Conservation (phyloP, 2,888 invertebrate species). For the Hyppa rectilinea region DNA sequence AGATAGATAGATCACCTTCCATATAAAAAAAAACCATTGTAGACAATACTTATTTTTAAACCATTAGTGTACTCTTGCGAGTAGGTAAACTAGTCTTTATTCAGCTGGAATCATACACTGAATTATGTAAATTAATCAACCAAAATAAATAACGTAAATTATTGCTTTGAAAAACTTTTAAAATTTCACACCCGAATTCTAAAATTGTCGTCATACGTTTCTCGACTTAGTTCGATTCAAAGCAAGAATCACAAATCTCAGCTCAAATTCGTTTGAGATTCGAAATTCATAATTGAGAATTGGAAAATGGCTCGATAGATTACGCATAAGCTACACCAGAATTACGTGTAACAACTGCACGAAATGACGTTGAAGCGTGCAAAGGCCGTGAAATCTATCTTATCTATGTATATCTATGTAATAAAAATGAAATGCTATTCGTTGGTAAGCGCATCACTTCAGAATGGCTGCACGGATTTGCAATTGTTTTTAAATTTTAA, state of each 20-base stretch:
- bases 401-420: too few relatives aligned
- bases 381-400: conserved; percentile 36
- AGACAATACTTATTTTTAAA: not conserved
- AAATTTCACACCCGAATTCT: not conserved
- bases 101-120: conserved; percentile 37
- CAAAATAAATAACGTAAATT: not conserved
- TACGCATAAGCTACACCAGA: not conserved
- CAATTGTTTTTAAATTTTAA: too few relatives aligned
- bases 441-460: too few relatives aligned
- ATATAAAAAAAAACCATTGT: not conserved
- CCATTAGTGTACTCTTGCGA: not conserved
- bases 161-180: not conserved
- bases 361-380: conserved; percentile 32
- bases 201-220: not conserved
- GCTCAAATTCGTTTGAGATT: not conserved
- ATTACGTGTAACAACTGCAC: not conserved
- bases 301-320: not conserved
- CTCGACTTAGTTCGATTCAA: not conserved
- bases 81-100: conserved; percentile 13
- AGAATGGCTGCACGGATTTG: too few relatives aligned
- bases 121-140: conserved; percentile 20
- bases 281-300: not conserved
- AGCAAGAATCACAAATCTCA: not conserved
- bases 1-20: too few relatives aligned
- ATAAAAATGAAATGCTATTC: too few relatives aligned